Evolutionary conservation across 2,797 vertebrate genomes (phyloP).

Genomic region (Poeciliopsis infans): DNA sequence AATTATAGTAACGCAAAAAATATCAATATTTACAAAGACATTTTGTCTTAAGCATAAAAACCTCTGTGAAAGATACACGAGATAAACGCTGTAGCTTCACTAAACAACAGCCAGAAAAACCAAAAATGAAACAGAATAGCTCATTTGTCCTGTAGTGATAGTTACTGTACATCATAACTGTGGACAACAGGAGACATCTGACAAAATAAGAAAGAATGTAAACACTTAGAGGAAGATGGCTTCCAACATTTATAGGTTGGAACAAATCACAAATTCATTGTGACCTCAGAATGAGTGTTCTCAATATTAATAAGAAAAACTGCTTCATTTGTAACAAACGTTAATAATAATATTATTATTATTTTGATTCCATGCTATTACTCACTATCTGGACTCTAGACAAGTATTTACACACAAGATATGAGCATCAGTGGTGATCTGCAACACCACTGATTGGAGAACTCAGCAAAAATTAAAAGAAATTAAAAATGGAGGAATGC

Average conservation of each 20-base stretch:
- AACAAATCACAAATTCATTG: not conserved
- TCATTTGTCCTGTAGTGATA: not conserved
- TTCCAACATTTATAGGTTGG: not conserved
- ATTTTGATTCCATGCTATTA: not conserved
- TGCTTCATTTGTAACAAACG: not conserved
- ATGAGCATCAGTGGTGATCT: too few relatives aligned
- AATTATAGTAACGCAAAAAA: too few relatives aligned
- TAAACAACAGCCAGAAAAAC: not conserved
- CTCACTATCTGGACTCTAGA: not conserved
- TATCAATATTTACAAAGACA: too few relatives aligned
- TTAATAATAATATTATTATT: too few relatives aligned
- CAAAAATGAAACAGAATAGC: not conserved
- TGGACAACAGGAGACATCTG: not conserved
- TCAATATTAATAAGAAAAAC: too few relatives aligned
- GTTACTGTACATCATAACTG: not conserved
- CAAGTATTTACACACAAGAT: not conserved
- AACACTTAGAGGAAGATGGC: not conserved
- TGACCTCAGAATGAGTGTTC: not conserved
- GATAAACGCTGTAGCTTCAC: not conserved
- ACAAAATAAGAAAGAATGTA: not conserved
- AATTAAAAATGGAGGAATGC: not conserved
- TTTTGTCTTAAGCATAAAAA: not conserved
- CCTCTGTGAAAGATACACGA: not conserved
- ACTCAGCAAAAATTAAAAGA: not conserved
- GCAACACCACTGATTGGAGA: not conserved